Evolutionary conservation across 2,888 invertebrate species (phyloP), one percentile per base, ranked within the genome.

Genomic region (Altica lythri): DNA sequence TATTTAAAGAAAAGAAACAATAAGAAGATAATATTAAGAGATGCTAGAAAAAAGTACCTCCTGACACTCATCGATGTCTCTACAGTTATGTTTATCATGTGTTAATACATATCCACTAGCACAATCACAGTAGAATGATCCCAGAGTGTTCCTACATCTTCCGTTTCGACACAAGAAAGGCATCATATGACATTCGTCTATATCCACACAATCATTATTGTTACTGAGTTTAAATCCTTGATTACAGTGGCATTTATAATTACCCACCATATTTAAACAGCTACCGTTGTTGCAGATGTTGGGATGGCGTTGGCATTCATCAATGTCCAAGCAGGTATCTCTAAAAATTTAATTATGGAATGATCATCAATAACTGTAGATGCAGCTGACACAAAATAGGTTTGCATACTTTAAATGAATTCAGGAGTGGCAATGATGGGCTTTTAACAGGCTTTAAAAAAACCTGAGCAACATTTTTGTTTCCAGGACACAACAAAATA

Each of bases 111-210:
- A 92, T 0, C 93, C 92, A 13, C 85, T 80, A 4, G 88, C 86
- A 75, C 92, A 92, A 71, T 89, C 89, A 75, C 92, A 92, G 59
- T 81, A 82, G 77, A 88, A 92, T 13, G 89, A 88, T 19, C 92
- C 92, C 52, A 86, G 78, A 1, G 86, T 86, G 76, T 92, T 92
- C 62, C 86, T 82, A 69, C 92, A 92, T 44, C 89, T 81, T 1
- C 92, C 91, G 70, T 93, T 92, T 63, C 92, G 84, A 72, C 95
- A 95, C 51, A 92, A 83, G 76, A 88, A 88, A 40, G 90, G 88
- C 80, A 89, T 89, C 70, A 87, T 86, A 63, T 88, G 84, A 66
- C 92, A 92, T 75, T 92, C 92, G 75, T 92, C 90, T 53, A 91
- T 81, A 72, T 89, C 89, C 37, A 88, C 83, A 68, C 92, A 92